Conservation (phyloP, 2,113 vertebrate genomes). For the Oryzias melastigma region DNA sequence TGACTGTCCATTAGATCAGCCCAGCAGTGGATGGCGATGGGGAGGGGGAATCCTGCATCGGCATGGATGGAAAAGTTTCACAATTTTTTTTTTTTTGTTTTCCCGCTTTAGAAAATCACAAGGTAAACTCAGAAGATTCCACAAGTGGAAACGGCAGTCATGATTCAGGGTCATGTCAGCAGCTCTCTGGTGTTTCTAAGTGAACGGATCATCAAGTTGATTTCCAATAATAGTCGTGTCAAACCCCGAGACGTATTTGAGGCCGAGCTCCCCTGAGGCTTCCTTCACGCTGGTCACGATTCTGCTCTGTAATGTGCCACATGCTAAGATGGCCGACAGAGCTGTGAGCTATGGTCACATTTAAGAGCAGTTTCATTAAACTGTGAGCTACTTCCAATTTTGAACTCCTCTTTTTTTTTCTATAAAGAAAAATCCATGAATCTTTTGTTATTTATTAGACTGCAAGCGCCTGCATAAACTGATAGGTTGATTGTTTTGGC, state of each 20-base stretch:
- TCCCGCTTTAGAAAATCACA: slow-evolving; percentile 25
- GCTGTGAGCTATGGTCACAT: slow-evolving; percentile 1
- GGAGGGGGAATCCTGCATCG: slow-evolving; percentile 57
- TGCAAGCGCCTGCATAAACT: no score
- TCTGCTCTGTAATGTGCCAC: slow-evolving; percentile 35
- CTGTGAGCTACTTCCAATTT: background rate
- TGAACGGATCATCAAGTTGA: slow-evolving; percentile 2
- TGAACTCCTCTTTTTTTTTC: no score
- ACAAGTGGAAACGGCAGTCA: background rate
- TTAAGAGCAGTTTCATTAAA: background rate
- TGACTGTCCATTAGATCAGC: slow-evolving; percentile 48
- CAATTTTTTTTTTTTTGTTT: background rate
- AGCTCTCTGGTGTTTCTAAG: background rate
- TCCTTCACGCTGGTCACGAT: slow-evolving; percentile 48
- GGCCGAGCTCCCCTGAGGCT: slow-evolving; percentile 2
- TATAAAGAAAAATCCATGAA: no score
- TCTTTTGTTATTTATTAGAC: no score
- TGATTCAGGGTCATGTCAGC: background rate
- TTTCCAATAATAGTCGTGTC: slow-evolving; percentile 12
- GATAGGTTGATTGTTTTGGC: no score
- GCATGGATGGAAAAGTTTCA: background rate
- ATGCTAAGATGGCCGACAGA: slow-evolving; percentile 6
- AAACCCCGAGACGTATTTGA: slow-evolving; percentile 6
- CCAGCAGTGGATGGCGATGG: slow-evolving; percentile 17
- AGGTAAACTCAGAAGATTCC: background rate